A percentile compares a stretch with the other conserved stretches of the same genome.
Conservation (phyloP, 2,113 vertebrate species). For the Falcunculus frontatus region DNA sequence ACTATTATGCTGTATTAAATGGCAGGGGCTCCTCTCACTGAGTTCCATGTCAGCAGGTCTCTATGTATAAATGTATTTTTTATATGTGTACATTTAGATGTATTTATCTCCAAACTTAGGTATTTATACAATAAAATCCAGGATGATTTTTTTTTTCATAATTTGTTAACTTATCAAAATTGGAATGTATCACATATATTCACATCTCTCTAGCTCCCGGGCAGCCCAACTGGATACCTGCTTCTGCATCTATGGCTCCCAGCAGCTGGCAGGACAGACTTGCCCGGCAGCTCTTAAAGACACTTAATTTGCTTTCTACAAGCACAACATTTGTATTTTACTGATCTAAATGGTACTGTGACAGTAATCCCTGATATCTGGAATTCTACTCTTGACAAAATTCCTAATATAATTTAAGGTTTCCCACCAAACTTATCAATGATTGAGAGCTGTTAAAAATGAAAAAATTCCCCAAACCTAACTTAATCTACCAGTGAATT, state of each 20-base stretch:
- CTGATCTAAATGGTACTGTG: neutral
- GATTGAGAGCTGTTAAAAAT: neutral
- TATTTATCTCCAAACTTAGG: neutral
- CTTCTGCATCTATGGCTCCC: neutral
- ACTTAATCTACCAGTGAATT: neutral
- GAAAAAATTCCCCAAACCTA: neutral
- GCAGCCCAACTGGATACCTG: neutral
- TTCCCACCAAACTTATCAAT: neutral
- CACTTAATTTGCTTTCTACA: neutral
- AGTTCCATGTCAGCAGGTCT: neutral
- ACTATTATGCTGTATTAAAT: neutral
- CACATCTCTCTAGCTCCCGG: neutral
- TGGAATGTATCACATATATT: neutral
- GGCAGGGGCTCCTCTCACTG: neutral
- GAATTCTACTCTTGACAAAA: neutral
- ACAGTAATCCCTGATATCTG: neutral
- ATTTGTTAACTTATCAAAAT: neutral
- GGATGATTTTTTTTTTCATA: accelerated
- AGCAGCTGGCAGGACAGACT: neutral
- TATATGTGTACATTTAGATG: neutral
- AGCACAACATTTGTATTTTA: neutral
- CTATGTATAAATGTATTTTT: neutral
- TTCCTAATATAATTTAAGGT: neutral
- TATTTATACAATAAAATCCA: neutral
- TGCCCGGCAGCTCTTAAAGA: neutral